Conservation (phyloP, 2,888 invertebrate species). For the Desoria tigrina region DNA sequence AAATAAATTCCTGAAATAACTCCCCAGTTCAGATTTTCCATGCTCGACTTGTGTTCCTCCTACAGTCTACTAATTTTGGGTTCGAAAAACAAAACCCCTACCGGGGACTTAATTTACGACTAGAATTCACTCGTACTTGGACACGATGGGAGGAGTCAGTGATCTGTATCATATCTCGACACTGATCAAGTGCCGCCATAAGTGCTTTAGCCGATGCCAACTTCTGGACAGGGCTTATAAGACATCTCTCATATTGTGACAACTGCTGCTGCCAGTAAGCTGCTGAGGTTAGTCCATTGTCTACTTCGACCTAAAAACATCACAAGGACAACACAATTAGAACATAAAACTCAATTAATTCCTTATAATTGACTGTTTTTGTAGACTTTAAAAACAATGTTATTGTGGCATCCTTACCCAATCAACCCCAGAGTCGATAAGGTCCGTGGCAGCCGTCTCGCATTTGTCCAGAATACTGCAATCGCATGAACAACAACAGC, state of each 20-base stretch:
- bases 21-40: too few relatives aligned
- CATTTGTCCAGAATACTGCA: slow-evolving; percentile 80
- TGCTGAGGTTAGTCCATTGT: slow-evolving; percentile 57
- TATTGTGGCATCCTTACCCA: slow-evolving; percentile 65
- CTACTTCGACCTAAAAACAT: slow-evolving; percentile 44
- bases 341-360: not conserved
- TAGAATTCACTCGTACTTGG: slow-evolving; percentile 66
- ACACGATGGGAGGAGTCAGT: slow-evolving; percentile 82
- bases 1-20: too few relatives aligned
- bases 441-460: slow-evolving; percentile 73
- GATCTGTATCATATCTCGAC: slow-evolving; percentile 81
- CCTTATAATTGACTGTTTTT: slow-evolving; percentile 52
- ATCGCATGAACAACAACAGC: slow-evolving; percentile 56
- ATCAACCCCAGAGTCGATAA: slow-evolving; percentile 82
- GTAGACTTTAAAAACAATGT: not conserved
- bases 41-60: too few relatives aligned
- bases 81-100: too few relatives aligned
- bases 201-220: slow-evolving; percentile 77
- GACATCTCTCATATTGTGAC: slow-evolving; percentile 75
- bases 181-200: slow-evolving; percentile 81
- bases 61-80: too few relatives aligned
- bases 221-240: slow-evolving; percentile 74
- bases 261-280: slow-evolving; percentile 67
- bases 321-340: not conserved
- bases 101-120: too few relatives aligned